These are phyloP conservation scores for Mnemiopsis leidyi DNA, from an alignment of 37 sponge, comb jelly and placozoan species.

Conservation along the genomic window DNA sequence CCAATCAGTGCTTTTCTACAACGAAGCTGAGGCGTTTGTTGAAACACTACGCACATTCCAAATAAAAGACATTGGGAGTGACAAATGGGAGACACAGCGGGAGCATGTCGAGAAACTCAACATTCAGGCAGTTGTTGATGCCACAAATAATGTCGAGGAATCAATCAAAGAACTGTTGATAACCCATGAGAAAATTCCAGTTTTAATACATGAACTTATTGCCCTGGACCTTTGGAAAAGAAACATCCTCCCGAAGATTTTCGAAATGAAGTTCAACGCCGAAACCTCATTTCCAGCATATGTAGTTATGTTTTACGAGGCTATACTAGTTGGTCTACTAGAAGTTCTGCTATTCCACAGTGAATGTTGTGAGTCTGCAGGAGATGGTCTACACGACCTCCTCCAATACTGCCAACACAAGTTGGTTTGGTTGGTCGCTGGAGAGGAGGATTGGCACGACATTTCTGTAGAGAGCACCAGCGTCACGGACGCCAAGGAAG, in stretches of 20 bases:
- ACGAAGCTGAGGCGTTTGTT: constrained; percentile 26
- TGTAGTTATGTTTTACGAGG: constrained; percentile 61
- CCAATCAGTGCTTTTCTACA: constrained; percentile 55
- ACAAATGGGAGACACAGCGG: constrained; percentile 45
- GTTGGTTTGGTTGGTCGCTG: constrained; percentile 53
- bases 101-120: constrained; percentile 43
- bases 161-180: constrained; percentile 51
- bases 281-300: constrained; percentile 64
- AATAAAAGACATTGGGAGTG: constrained; percentile 30
- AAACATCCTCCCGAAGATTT: constrained; percentile 24
- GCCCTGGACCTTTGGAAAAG: constrained; percentile 59
- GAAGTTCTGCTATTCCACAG: constrained; percentile 53
- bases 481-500: not conserved
- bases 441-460: constrained; percentile 61
- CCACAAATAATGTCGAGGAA: constrained; percentile 44
- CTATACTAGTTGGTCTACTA: constrained; percentile 13
- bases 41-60: constrained; percentile 8
- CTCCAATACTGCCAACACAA: constrained; percentile 48
- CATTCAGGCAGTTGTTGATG: constrained; percentile 55
- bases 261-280: constrained; percentile 41
- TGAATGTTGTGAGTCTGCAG: constrained; percentile 46
- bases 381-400: constrained; percentile 37
- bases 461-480: constrained; percentile 27
- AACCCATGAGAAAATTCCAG: constrained; percentile 28
- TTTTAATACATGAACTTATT: constrained; percentile 30